Evolutionary conservation across 2,888 invertebrate genomes (phyloP).

Genomic region (Auanema freiburgensis): DNA sequence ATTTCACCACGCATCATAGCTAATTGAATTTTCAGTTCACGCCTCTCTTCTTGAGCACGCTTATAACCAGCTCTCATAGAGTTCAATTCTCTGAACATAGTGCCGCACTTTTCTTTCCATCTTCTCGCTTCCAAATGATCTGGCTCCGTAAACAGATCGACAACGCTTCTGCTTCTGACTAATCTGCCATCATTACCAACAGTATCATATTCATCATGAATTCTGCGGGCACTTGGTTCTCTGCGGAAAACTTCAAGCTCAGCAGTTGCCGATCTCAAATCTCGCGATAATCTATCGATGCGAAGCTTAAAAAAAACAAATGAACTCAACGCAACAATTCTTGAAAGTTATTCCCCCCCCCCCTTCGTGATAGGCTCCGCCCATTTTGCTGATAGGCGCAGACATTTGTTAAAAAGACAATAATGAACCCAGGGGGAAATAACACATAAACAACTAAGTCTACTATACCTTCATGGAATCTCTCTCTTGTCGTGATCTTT

Average conservation of each 20-base stretch:
- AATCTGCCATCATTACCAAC: slow-evolving; percentile 11
- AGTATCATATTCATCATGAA: neutral
- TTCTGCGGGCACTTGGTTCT: slow-evolving; percentile 13
- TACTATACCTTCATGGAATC: slow-evolving; percentile 29
- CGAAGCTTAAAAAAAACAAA: slow-evolving; percentile 28
- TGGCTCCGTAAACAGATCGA: slow-evolving; percentile 10
- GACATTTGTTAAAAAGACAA: no score
- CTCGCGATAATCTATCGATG: slow-evolving; percentile 30
- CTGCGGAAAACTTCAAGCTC: slow-evolving; percentile 40
- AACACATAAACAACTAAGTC: neutral
- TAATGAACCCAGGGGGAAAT: no score
- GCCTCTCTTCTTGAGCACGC: slow-evolving; percentile 31
- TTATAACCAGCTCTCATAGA: slow-evolving; percentile 44
- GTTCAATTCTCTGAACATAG: slow-evolving; percentile 56
- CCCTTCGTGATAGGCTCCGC: no score
- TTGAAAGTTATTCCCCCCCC: neutral
- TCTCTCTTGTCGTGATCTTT: slow-evolving; percentile 44
- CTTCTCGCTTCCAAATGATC: slow-evolving; percentile 19
- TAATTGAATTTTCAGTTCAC: slow-evolving; percentile 46
- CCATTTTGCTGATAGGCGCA: no score
- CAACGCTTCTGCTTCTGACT: slow-evolving; percentile 15
- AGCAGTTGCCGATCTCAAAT: slow-evolving; percentile 35
- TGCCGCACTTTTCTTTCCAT: slow-evolving; percentile 60
- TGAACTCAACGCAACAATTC: neutral
- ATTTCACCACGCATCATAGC: slow-evolving; percentile 57